Base-by-base conservation (phyloP, 2,113 vertebrate species). In the Trachemys scripta region DNA sequence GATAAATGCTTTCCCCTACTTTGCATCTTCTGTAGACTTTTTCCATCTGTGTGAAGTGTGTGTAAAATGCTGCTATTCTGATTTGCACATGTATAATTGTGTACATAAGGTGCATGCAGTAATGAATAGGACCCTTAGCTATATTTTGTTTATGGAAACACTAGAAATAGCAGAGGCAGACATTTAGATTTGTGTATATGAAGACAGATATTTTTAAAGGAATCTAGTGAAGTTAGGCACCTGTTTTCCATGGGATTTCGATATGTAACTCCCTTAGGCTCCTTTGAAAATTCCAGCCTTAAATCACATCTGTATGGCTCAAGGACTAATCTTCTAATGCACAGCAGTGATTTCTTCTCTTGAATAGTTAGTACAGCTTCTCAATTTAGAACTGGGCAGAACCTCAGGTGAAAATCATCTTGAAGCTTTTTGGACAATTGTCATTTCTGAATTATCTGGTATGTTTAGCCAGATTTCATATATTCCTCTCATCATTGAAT, bases 41-140 rank as follows among this genome's bases (percentile, higher is more conserved):
- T 94, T 57, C 80, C 8, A 3, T 83, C 13, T 69, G 65, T 87
- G 29, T 87, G 16, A 85, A 79, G 14, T 1, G 80, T 91, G 83
- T 91, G 16, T 89, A 12, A 94, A 91, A 75, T 79, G n/a, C 80
- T 95, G 20, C 35, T 86, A 13, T 79, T 97, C 88, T 90, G 88
- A 92, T 94, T 84, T 91, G 85, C 79, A 10, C 19, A 85, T 12
- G 14, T 89, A 16, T 85, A 90, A 92, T 95, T 90, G 16, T 94
- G 62, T 90, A 6, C 62, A 6, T 69, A 49, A 89, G 42, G 78
- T 76, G 50, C n/a, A 96, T 80, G 57, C 24, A 80, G 47, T 56
- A 35, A 90, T 90, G 75, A 82, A 93, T 3, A 0, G 0, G 19
- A 42, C 90, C 81, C 47, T 96, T 84, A 95, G 59, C 91, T 89